These are phyloP conservation scores for Megalopta genalis DNA, from an alignment of 1,140 invertebrate species.

Conservation along the genomic window DNA sequence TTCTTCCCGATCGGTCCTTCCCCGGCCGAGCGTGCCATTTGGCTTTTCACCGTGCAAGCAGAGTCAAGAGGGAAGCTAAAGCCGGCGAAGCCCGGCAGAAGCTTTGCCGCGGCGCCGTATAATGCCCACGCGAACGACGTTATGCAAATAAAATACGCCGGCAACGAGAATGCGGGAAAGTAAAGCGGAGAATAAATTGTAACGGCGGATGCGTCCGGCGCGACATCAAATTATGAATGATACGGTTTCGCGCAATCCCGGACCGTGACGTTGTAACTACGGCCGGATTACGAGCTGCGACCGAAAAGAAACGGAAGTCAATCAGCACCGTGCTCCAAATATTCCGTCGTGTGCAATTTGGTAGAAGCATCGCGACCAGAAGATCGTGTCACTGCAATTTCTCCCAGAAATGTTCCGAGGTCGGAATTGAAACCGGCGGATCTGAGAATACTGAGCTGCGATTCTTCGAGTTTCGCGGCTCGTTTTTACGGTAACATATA, in stretches of 20 bases:
- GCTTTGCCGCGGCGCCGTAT: constrained; percentile 14
- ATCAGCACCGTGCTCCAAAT: too few relatives aligned
- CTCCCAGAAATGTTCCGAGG: too few relatives aligned
- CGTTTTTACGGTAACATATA: too few relatives aligned
- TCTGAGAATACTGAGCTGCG: too few relatives aligned
- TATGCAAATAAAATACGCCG: constrained; percentile 43
- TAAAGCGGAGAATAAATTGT: constrained; percentile 32
- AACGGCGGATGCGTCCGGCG: not conserved
- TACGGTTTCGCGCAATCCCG: not conserved
- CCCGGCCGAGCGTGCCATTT: constrained; percentile 21
- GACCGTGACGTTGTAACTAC: too few relatives aligned
- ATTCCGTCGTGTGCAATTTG: too few relatives aligned
- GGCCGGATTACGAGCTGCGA: too few relatives aligned
- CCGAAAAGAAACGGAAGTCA: too few relatives aligned
- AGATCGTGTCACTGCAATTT: too few relatives aligned
- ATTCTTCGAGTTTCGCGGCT: too few relatives aligned
- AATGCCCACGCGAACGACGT: constrained; percentile 30
- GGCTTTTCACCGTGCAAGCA: constrained; percentile 27
- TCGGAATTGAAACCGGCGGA: too few relatives aligned
- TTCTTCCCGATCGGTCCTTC: constrained; percentile 16
- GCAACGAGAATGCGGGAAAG: constrained; percentile 13
- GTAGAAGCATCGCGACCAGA: too few relatives aligned
- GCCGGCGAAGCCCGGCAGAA: not conserved
- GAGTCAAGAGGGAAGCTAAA: constrained; percentile 19
- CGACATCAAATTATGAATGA: constrained; percentile 38